Evolutionary conservation across 2,888 invertebrate genomes (phyloP).

Genomic region (Mythimna albipuncta): DNA sequence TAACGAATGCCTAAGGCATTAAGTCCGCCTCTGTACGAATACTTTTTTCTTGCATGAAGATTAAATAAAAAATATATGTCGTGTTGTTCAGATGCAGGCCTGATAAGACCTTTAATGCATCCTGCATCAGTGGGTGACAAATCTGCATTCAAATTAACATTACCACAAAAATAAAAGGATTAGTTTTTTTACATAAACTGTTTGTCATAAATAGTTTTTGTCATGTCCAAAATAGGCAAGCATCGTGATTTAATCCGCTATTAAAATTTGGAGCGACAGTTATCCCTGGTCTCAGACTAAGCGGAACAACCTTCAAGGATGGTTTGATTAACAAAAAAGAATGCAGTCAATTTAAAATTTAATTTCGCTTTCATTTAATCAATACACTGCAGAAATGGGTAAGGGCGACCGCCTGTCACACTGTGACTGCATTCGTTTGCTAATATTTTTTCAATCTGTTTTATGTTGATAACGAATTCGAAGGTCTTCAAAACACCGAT

Average conservation of each 20-base stretch:
- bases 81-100: not conserved
- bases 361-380: slow-evolving; percentile 52
- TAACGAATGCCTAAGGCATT: too few species aligned
- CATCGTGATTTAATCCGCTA: slow-evolving; percentile 58
- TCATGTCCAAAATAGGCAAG: slow-evolving; percentile 53
- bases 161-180: slow-evolving; percentile 51
- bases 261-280: slow-evolving; percentile 62
- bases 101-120: not conserved
- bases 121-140: slow-evolving; percentile 30
- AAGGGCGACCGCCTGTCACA: slow-evolving; percentile 45
- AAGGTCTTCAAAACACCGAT: not conserved
- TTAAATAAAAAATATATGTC: too few species aligned
- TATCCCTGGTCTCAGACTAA: slow-evolving; percentile 54
- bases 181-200: slow-evolving; percentile 32
- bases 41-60: too few species aligned
- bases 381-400: slow-evolving; percentile 49
- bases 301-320: slow-evolving; percentile 67
- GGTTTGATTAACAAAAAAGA: slow-evolving; percentile 61
- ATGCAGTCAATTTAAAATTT: slow-evolving; percentile 52
- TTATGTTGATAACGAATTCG: not conserved
- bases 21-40: too few species aligned
- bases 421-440: slow-evolving; percentile 16
- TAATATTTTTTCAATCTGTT: not conserved
- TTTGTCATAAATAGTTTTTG: slow-evolving; percentile 52
- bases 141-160: slow-evolving; percentile 30